Base-by-base conservation (phyloP, 92 coral and sea anemone genomes). In the Hydrozoanthus gracilis region DNA sequence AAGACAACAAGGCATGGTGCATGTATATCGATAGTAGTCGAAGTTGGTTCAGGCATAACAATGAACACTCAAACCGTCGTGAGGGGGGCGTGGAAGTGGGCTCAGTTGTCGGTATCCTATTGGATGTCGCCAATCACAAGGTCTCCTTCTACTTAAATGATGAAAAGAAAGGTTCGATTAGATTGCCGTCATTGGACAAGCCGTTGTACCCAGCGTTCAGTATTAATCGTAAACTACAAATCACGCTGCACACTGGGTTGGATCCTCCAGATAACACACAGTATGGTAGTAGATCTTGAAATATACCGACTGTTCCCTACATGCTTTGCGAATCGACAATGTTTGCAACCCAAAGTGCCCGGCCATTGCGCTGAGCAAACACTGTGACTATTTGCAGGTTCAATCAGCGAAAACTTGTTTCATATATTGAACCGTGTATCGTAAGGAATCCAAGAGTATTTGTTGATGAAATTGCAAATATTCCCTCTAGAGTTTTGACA, bases 1-100 rank as follows among this genome's bases (percentile, higher is more conserved):
- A 96, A 65, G 99, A 96, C 68, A 91, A 90, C 87, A 96, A 92
- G 71, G 99, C 96, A 0, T 96, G 99, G 99, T 96, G 96, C 51
- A 96, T 96, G 99, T 96, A 96, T 87, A 95, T 95, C 58, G 99
- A 96, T 80, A 93, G 94, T 79, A 96, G 99, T 88, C 98, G 99
- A 18, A 96, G 99, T 69, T 96, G 99, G 99, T 96, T 96, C 67
- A 93, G 99, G 4, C 99, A 96, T 56, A 93, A 96, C 86, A 95
- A 95, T 77, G 99, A 95, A 79, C 99, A 96, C 77, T 96, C 98
- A 45, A 92, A 96, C 82, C 99, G 99, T 39, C 96, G 98, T 10
- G 94, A 91, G 67, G 99, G 99, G 15, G 99, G 99, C 3, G 94
- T 96, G 2, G 98, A 96, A 68, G 95, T 95, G 2, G 99, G 99